Conservation (phyloP, 2,113 vertebrate species). For the Nannobrachium achirus region DNA sequence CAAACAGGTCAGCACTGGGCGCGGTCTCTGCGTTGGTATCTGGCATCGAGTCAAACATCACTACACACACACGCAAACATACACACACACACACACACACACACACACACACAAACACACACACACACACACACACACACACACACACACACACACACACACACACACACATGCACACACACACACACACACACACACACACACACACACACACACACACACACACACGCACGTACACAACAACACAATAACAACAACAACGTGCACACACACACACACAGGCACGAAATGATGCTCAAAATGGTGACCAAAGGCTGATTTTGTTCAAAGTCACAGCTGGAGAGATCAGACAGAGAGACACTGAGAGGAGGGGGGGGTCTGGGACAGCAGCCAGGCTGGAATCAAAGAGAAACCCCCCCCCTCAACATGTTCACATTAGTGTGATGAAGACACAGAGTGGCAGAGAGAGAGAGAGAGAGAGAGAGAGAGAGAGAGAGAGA, state of each 20-base stretch:
- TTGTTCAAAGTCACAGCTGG: not conserved
- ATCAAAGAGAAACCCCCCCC: not conserved
- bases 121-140: too few species aligned
- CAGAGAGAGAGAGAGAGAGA: not conserved
- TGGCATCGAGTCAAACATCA: slow-evolving; percentile 92
- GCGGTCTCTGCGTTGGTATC: slow-evolving; percentile 81
- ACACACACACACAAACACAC: slow-evolving; percentile 76
- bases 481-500: not conserved
- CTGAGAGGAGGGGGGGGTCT: not conserved
- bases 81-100: slow-evolving; percentile 83
- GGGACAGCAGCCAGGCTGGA: slow-evolving; percentile 24
- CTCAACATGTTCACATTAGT: slow-evolving; percentile 32
- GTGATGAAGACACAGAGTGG: not conserved
- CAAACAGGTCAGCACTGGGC: slow-evolving; percentile 93
- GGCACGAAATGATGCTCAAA: slow-evolving; percentile 6
- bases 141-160: too few species aligned
- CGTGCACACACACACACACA: too few species aligned
- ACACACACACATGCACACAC: too few species aligned
- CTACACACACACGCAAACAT: slow-evolving; percentile 79
- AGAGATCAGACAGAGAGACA: slow-evolving; percentile 4
- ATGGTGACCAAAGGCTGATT: not conserved
- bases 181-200: slow-evolving; percentile 71
- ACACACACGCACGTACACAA: too few species aligned
- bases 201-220: slow-evolving; percentile 26
- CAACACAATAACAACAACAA: too few species aligned